Conservation (phyloP, 1,140 invertebrate genomes). For the Heterodera schachtii region DNA sequence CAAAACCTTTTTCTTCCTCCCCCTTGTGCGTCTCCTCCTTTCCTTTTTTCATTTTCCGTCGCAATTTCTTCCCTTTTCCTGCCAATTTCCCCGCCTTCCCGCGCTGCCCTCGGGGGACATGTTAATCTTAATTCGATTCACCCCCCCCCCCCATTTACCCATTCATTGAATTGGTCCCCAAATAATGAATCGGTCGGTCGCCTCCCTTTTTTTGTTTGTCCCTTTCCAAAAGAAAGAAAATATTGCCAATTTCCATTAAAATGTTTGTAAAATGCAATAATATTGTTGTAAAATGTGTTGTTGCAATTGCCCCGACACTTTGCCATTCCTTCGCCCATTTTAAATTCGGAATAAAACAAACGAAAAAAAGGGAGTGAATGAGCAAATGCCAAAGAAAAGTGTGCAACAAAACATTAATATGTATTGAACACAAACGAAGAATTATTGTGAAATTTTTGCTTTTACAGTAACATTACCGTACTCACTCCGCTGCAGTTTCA, state of each 20-base stretch:
- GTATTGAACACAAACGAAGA: neutral
- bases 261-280: neutral
- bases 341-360: neutral
- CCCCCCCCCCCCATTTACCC: too few relatives aligned
- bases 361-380: neutral
- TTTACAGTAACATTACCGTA: neutral
- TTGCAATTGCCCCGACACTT: neutral
- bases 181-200: neutral
- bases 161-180: too few relatives aligned
- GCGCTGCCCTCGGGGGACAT: neutral
- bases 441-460: neutral
- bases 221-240: neutral
- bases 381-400: neutral
- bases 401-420: neutral
- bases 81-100: neutral
- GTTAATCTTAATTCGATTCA: slow-evolving; percentile 2
- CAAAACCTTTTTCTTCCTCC: too few relatives aligned
- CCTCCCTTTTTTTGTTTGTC: neutral
- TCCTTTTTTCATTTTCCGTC: neutral
- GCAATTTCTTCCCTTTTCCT: neutral
- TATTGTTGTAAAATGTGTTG: neutral
- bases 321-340: neutral
- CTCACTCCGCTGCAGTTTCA: too few relatives aligned
- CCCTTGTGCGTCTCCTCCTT: neutral
- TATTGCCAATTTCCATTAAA: neutral